phyloP scores from a whole-genome alignment of 2,888 invertebrate species.

The Timema podura region DNA sequence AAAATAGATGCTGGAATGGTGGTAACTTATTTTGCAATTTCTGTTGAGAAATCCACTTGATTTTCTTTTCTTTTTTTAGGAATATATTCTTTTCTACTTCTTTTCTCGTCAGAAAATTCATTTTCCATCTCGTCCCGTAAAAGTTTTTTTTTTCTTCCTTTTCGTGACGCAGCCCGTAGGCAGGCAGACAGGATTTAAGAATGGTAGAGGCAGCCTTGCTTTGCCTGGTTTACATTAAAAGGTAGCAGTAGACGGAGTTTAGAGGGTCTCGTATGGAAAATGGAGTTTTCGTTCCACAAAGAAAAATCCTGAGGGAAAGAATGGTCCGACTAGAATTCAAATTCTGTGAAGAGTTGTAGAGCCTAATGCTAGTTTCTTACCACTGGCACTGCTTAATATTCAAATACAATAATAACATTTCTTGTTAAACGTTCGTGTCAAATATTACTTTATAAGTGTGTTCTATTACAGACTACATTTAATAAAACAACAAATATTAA shows the following conservation, averaged over 20 bases:
- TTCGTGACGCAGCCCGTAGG: not conserved
- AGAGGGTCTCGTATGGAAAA: constrained; percentile 23
- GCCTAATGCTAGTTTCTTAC: too few species aligned
- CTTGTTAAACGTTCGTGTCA: too few species aligned
- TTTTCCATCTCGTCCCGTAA: not conserved
- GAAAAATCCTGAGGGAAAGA: too few species aligned
- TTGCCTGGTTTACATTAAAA: constrained; percentile 18
- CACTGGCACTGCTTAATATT: too few species aligned
- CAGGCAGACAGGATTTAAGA: constrained; percentile 8
- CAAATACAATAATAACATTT: too few species aligned
- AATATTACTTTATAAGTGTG: too few species aligned
- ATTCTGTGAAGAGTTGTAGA: too few species aligned
- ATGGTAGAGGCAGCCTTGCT: not conserved
- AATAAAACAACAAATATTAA: too few species aligned
- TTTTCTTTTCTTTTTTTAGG: constrained; percentile 6
- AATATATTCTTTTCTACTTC: constrained; percentile 8
- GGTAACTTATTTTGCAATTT: constrained; percentile 17
- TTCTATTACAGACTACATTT: too few species aligned
- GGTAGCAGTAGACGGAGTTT: constrained; percentile 14
- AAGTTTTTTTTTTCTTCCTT: constrained; percentile 9
- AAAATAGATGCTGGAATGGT: not conserved
- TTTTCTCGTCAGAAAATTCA: not conserved
- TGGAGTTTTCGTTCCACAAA: constrained; percentile 22
- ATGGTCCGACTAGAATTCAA: too few species aligned
- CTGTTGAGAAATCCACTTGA: constrained; percentile 14